phyloP scores from a whole-genome alignment of 1,140 invertebrate genomes.

The Brachionus rubens region DNA sequence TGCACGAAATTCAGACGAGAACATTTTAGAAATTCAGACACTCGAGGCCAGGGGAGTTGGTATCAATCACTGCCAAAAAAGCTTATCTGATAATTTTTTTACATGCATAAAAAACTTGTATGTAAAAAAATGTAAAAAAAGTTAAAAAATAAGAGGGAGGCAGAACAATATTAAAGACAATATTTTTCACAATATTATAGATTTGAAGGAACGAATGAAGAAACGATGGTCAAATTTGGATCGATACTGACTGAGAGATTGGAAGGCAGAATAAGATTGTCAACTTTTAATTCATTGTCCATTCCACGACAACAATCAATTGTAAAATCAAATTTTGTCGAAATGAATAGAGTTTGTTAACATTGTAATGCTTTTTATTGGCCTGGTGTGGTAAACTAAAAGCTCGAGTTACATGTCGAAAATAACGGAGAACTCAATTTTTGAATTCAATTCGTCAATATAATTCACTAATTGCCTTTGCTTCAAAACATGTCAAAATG shows the following conservation, averaged over 20 bases:
- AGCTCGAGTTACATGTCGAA: neutral
- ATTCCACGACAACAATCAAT: neutral
- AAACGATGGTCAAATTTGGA: neutral
- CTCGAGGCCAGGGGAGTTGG: too few species aligned
- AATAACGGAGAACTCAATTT: neutral
- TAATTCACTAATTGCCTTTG: neutral
- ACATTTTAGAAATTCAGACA: too few species aligned
- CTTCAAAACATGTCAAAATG: neutral
- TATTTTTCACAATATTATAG: too few species aligned
- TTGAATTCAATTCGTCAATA: neutral
- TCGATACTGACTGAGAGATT: neutral
- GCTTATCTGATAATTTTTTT: too few species aligned
- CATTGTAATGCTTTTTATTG: neutral
- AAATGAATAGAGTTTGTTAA: neutral
- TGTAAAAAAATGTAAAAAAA: too few species aligned
- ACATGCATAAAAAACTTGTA: too few species aligned
- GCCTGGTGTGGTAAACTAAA: neutral
- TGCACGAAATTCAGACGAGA: too few species aligned
- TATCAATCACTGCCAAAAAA: too few species aligned
- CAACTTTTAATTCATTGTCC: neutral
- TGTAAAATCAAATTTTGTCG: neutral
- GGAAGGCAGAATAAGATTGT: neutral
- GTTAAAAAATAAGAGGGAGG: too few species aligned
- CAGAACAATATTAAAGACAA: too few species aligned
- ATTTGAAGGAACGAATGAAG: neutral